Conservation (phyloP, 2,888 invertebrate genomes). For the Acholoe squamosa region DNA sequence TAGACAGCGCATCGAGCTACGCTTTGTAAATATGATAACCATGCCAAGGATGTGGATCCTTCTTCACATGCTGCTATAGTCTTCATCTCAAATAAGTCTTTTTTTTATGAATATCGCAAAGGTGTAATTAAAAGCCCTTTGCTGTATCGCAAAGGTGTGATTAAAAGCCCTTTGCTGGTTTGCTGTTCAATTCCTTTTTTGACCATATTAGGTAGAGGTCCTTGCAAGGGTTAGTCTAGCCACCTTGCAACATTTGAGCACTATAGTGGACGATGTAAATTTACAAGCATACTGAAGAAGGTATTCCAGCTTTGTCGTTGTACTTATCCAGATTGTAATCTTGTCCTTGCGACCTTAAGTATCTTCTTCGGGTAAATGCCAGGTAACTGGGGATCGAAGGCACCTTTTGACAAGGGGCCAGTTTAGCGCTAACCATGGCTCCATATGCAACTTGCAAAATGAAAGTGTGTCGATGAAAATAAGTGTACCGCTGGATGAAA, state of each 20-base stretch:
- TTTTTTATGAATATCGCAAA: slow-evolving; percentile 32
- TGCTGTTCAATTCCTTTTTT: slow-evolving; percentile 52
- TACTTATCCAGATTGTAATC: slow-evolving; percentile 44
- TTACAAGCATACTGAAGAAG: slow-evolving; percentile 25
- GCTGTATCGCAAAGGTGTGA: slow-evolving; percentile 31
- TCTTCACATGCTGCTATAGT: slow-evolving; percentile 56
- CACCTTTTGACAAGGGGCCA: not conserved
- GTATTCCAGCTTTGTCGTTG: slow-evolving; percentile 46
- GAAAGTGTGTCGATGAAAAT: slow-evolving; percentile 7
- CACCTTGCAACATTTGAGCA: slow-evolving; percentile 44
- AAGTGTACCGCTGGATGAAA: not conserved
- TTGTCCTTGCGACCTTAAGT: not conserved
- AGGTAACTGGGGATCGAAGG: not conserved
- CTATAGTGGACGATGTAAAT: slow-evolving; percentile 35
- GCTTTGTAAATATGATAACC: slow-evolving; percentile 56
- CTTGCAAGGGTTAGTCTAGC: not conserved
- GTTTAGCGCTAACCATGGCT: slow-evolving; percentile 1
- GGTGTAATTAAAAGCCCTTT: slow-evolving; percentile 37
- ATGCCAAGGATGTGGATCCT: slow-evolving; percentile 36
- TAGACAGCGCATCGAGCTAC: slow-evolving; percentile 34
- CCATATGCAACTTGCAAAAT: slow-evolving; percentile 49
- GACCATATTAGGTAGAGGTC: slow-evolving; percentile 5
- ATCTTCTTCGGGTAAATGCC: slow-evolving; percentile 25
- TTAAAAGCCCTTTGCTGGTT: slow-evolving; percentile 51
- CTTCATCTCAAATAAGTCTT: slow-evolving; percentile 24